Conservation (phyloP, 92 coral and sea anemone genomes). For the Montipora capitata region DNA sequence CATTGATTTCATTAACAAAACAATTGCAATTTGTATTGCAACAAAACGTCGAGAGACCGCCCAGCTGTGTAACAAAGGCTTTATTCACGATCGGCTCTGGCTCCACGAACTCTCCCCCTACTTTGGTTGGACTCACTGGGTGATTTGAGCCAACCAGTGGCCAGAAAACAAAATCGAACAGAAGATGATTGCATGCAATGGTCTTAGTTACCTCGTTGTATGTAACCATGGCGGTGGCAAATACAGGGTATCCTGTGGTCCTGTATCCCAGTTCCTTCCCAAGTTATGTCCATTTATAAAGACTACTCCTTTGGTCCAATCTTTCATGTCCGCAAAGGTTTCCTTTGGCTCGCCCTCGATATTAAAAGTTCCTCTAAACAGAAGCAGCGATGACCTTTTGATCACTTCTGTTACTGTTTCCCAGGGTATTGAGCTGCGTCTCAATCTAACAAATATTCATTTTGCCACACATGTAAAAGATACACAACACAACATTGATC, state of each 20-base stretch:
- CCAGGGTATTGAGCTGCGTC: background rate
- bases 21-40: no score
- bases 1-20: no score
- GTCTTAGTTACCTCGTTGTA: slow-evolving; percentile 62
- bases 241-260: slow-evolving; percentile 94
- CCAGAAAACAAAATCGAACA: no score
- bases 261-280: slow-evolving; percentile 95
- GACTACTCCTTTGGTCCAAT: slow-evolving; percentile 94
- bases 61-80: no score
- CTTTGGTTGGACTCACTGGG: no score
- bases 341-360: slow-evolving; percentile 83
- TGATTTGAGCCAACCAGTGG: no score
- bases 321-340: slow-evolving; percentile 84
- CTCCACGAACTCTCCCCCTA: no score
- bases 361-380: slow-evolving; percentile 81
- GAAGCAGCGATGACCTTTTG: slow-evolving; percentile 47
- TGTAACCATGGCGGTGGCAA: slow-evolving; percentile 93
- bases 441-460: background rate
- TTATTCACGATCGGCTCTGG: no score
- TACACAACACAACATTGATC: no score
- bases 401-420: slow-evolving; percentile 29
- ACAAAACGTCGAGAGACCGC: no score
- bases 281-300: slow-evolving; percentile 95
- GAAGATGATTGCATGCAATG: no score
- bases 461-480: no score